These are phyloP conservation scores for Aleiodes leptofemur DNA, from an alignment of 2,888 invertebrate species.

Conservation along the genomic window DNA sequence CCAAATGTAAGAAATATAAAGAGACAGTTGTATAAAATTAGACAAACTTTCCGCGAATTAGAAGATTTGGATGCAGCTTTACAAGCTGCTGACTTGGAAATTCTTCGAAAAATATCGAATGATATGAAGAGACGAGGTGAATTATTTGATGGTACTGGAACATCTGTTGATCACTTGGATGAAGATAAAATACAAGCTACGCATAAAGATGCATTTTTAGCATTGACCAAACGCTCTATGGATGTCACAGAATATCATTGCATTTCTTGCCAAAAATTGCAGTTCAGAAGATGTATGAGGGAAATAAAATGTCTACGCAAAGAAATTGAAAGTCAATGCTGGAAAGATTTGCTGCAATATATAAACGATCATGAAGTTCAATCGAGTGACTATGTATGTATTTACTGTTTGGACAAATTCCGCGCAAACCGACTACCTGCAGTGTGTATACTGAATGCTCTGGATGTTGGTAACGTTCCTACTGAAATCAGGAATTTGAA, in stretches of 20 bases:
- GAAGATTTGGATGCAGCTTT: background rate
- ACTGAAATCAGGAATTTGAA: slow-evolving; percentile 39
- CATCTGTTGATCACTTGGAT: background rate
- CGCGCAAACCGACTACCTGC: slow-evolving; percentile 52
- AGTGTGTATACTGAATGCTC: slow-evolving; percentile 51
- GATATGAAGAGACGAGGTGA: slow-evolving; percentile 5
- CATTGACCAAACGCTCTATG: background rate
- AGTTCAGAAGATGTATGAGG: background rate
- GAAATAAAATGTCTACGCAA: slow-evolving; percentile 1
- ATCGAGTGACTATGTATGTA: slow-evolving; percentile 19
- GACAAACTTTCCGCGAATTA: slow-evolving; percentile 15
- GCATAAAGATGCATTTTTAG: slow-evolving; percentile 15
- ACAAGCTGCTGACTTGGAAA: too few species aligned
- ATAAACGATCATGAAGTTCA: slow-evolving; percentile 4
- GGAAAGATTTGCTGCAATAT: slow-evolving; percentile 19
- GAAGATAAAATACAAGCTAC: slow-evolving; percentile 16
- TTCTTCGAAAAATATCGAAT: slow-evolving; percentile 8
- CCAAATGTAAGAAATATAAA: slow-evolving; percentile 14
- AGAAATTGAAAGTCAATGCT: background rate
- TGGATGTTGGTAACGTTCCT: slow-evolving; percentile 21
- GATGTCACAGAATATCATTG: slow-evolving; percentile 18
- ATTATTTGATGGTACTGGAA: slow-evolving; percentile 3
- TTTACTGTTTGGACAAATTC: slow-evolving; percentile 9
- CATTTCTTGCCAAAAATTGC: slow-evolving; percentile 5
- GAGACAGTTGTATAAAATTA: slow-evolving; percentile 16